Evolutionary conservation across 92 coral and sea anemone species (phyloP), one percentile per base, ranked within the genome.

Genomic region (Palythoa grandiflora): DNA sequence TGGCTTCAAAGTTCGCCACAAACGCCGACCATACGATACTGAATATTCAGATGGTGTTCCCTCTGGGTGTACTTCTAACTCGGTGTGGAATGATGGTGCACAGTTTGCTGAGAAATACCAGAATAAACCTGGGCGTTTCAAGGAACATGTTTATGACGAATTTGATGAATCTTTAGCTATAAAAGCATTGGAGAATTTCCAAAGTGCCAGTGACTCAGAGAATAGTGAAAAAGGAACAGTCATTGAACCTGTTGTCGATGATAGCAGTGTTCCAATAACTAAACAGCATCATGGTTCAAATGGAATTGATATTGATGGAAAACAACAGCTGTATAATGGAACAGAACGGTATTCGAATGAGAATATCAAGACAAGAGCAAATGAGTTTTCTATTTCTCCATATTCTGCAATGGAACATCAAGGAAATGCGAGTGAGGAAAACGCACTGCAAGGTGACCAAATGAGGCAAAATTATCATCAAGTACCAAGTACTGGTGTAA

Each of bases 51-150:
- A 94, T 38, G 94, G 84, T 53, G 89, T 84, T 7, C 88, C 91
- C 11, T 81, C 73, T 47, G 87, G 83, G 53, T 71, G 83, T 5
- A 88, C 76, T 19, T 71, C 79, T 7, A 87, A 84, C 16, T 88
- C 81, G 14, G 94, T 87, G 77, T 97, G 99, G 99, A 88, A 88
- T 76, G 99, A 97, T 9, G 99, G 99, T 7, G 90, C 93, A 9
- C 84, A 81, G 36, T 97, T 97, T 87, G 68, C 95, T 39, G 87
- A 89, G 2, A 85, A 84, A 55, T 94, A 93, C 83, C 89, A 87
- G 68, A 90, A 87, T 53, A 93, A 89, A 60, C 78, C 92, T 78
- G 96, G 96, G 39, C 96, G 91, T 39, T 87, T 94, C 0, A 89
- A 79, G 51, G 96, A 92, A 77, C 98, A 84, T 38, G 83, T 86